Evolutionary conservation across 2,797 vertebrate species (phyloP).

Genomic region (Orestias chungarensis): DNA sequence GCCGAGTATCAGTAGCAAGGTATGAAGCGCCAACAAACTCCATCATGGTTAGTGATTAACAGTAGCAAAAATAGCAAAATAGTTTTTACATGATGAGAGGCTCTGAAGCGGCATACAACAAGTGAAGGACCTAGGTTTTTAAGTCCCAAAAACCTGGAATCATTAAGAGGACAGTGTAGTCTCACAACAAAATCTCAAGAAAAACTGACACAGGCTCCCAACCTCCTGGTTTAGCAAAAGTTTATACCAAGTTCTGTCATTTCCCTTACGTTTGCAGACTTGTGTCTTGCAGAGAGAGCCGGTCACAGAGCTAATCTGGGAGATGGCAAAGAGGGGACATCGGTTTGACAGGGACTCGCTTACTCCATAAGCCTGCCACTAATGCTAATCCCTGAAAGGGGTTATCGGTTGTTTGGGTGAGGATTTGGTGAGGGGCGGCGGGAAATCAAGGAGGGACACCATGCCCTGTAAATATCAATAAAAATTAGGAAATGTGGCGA

Average conservation of each 20-base stretch:
- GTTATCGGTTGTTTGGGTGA: conserved; percentile 40
- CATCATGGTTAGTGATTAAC: not conserved
- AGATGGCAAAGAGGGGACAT: conserved; percentile 70
- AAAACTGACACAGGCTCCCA: conserved; percentile 37
- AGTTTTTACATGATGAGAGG: not conserved
- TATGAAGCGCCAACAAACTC: not conserved
- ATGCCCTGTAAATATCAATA: conserved; percentile 85
- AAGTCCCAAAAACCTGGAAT: not conserved
- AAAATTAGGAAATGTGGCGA: conserved; percentile 78
- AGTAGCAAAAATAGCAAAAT: too few species aligned
- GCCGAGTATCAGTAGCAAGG: not conserved
- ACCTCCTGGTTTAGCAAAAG: conserved; percentile 50
- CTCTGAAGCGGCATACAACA: too few species aligned
- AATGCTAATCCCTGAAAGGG: conserved; percentile 75
- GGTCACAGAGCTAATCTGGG: conserved; percentile 77
- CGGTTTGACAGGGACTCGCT: conserved; percentile 70
- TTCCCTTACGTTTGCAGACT: conserved; percentile 41
- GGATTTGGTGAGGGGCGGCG: conserved; percentile 49
- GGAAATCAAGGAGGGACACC: conserved; percentile 47
- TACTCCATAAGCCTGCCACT: conserved; percentile 76
- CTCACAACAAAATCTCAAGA: conserved; percentile 24
- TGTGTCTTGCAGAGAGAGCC: conserved; percentile 66
- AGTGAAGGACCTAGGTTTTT: not conserved
- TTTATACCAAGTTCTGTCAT: conserved; percentile 69
- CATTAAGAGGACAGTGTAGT: conserved; percentile 15